phyloP scores from a whole-genome alignment of 1,140 invertebrate genomes.

The Hyposmocoma kahamanoa region DNA sequence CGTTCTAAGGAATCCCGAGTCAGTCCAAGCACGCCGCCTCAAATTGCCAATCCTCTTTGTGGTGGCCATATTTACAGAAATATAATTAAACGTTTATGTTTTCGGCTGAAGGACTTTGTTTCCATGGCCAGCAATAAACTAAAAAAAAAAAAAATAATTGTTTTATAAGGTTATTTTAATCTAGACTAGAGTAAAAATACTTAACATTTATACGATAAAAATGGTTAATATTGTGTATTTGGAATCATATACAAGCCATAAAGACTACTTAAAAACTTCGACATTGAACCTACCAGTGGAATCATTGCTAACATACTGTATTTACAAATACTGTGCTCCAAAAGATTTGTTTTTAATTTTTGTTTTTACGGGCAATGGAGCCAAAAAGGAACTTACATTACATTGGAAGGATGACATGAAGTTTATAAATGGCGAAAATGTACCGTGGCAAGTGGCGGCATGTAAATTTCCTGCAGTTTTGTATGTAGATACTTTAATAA shows the following conservation, averaged over 20 bases:
- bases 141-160: not conserved
- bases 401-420: slow-evolving; percentile 21
- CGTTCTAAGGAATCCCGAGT: too few species aligned
- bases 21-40: too few species aligned
- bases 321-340: slow-evolving; percentile 57
- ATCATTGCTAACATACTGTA: slow-evolving; percentile 52
- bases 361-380: slow-evolving; percentile 19
- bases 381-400: slow-evolving; percentile 16
- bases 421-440: slow-evolving; percentile 19
- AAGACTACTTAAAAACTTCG: slow-evolving; percentile 16
- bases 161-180: not conserved
- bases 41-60: too few species aligned
- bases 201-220: not conserved
- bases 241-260: slow-evolving; percentile 22
- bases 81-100: too few species aligned
- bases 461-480: slow-evolving; percentile 77
- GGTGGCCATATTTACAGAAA: too few species aligned
- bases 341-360: slow-evolving; percentile 37
- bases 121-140: too few species aligned
- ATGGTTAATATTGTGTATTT: slow-evolving; percentile 14
- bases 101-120: too few species aligned
- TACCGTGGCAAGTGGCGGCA: slow-evolving; percentile 54
- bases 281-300: slow-evolving; percentile 44
- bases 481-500: slow-evolving; percentile 76
- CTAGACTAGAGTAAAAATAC: too few species aligned